Evolutionary conservation across 23 tunicate species (phyloP).

Genomic region (Ciona savignyi): DNA sequence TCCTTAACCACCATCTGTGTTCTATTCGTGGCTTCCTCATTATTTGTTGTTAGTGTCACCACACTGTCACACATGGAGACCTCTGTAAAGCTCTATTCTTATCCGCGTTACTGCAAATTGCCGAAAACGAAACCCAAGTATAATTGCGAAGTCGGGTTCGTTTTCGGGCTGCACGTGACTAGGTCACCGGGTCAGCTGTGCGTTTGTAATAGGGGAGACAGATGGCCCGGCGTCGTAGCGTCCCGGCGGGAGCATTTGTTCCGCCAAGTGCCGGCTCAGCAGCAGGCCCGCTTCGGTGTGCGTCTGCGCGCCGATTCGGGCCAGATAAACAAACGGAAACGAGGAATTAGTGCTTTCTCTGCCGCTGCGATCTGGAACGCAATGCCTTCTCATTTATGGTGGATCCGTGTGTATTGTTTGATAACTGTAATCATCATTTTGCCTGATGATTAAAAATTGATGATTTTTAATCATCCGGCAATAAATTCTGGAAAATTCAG

Average conservation of each 20-base stretch:
- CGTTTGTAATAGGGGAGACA: neutral
- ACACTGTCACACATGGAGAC: neutral
- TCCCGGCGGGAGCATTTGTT: neutral
- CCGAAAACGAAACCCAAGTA: neutral
- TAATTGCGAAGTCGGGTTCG: neutral
- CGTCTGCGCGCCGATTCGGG: neutral
- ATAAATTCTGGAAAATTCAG: too few species aligned
- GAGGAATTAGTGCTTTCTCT: neutral
- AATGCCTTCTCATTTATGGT: too few species aligned
- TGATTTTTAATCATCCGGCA: too few species aligned
- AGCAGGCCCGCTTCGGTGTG: neutral
- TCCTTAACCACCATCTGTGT: too few species aligned
- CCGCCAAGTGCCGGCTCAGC: neutral
- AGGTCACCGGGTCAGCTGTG: neutral
- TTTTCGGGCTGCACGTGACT: neutral
- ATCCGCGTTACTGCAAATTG: neutral
- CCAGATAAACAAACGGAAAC: neutral
- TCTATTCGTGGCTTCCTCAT: too few species aligned
- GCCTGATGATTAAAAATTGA: too few species aligned
- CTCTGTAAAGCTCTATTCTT: neutral
- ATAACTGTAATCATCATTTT: too few species aligned
- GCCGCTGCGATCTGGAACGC: too few species aligned
- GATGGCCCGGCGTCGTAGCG: neutral
- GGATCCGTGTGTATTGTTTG: too few species aligned
- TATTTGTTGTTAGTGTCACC: too few species aligned